Conservation (phyloP, 2,888 invertebrate genomes). For the Tetramorium bicarinatum region DNA sequence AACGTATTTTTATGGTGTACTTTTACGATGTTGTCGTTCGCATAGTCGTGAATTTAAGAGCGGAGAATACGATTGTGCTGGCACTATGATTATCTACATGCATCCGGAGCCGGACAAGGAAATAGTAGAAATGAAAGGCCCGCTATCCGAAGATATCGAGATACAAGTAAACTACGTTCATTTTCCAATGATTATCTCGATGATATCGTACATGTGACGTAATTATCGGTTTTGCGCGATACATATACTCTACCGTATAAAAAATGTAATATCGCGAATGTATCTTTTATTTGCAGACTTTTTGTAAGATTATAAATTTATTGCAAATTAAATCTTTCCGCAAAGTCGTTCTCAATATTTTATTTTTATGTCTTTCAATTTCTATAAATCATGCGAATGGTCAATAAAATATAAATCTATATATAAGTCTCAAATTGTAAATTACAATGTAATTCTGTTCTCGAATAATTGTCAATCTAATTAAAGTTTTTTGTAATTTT, state of each 20-base stretch:
- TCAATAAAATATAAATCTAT: not conserved
- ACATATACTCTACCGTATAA: not conserved
- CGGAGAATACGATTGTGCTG: constrained; percentile 94
- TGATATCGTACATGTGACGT: not conserved
- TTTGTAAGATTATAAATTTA: constrained; percentile 7
- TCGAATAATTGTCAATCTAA: not conserved
- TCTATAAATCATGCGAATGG: not conserved
- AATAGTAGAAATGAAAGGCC: constrained; percentile 93
- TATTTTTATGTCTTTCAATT: not conserved
- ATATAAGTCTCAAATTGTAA: not conserved
- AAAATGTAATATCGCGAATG: constrained; percentile 1
- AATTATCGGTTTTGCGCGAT: constrained; percentile 22
- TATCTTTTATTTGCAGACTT: not conserved
- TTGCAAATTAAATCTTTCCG: not conserved
- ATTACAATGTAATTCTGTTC: not conserved
- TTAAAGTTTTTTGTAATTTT: not conserved
- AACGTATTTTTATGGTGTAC: not conserved
- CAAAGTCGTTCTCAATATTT: not conserved
- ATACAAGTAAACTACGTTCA: constrained; percentile 89
- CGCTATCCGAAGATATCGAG: constrained; percentile 92
- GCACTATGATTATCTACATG: constrained; percentile 93
- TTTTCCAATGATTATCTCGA: not conserved
- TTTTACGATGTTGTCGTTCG: constrained; percentile 31
- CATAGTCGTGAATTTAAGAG: constrained; percentile 90
- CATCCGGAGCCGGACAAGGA: constrained; percentile 92